A percentile compares a stretch with the other conserved stretches of the same genome.
Conservation (phyloP, 2,797 vertebrate species). For the Selene dorsalis region DNA sequence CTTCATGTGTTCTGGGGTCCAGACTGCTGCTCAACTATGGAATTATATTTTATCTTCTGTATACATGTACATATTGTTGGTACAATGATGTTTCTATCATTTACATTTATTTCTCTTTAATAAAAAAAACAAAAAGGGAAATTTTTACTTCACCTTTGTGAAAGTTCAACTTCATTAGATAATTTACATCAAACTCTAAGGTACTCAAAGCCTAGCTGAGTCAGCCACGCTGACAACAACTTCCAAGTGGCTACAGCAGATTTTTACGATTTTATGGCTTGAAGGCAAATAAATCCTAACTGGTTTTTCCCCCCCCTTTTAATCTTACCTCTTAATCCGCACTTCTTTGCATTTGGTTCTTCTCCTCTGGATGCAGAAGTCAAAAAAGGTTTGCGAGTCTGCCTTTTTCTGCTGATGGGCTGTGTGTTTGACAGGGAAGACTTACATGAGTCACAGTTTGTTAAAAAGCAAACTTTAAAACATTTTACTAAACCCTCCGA, state of each 20-base stretch:
- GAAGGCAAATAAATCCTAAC: constrained; percentile 62
- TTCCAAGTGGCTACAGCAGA: constrained; percentile 61
- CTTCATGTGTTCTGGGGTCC: neutral
- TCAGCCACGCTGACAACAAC: constrained; percentile 53
- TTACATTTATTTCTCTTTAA: neutral
- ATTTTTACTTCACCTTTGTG: constrained; percentile 1
- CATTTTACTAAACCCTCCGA: neutral
- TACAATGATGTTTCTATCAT: neutral
- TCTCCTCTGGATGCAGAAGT: constrained; percentile 23
- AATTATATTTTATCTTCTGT: neutral
- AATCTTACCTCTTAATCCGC: constrained; percentile 41
- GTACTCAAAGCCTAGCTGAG: constrained; percentile 37
- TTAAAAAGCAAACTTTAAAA: constrained; percentile 3
- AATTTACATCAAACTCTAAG: constrained; percentile 32
- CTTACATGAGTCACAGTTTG: constrained; percentile 19
- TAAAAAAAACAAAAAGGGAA: neutral
- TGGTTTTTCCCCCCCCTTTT: constrained; percentile 43
- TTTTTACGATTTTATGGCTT: constrained; percentile 66
- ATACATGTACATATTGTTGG: neutral
- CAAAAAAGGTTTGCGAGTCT: constrained; percentile 15
- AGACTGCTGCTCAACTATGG: neutral
- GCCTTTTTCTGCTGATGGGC: neutral
- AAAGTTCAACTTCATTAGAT: constrained; percentile 33
- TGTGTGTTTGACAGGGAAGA: constrained; percentile 12
- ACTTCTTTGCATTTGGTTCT: constrained; percentile 17